These are phyloP conservation scores for Dipus sagitta DNA, from an alignment of 2,797 vertebrate species.

Conservation along the genomic window DNA sequence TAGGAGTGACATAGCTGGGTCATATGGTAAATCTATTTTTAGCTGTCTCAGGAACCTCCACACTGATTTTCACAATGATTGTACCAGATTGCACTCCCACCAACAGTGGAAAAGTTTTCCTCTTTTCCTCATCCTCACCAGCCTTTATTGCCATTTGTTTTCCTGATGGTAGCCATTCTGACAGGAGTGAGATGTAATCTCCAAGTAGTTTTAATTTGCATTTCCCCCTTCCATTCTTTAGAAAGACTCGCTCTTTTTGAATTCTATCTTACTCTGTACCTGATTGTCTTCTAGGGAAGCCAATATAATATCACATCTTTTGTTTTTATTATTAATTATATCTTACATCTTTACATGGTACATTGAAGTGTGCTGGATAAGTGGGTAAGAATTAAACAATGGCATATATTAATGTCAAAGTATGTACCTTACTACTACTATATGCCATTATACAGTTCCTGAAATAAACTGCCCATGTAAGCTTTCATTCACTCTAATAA, in stretches of 20 bases:
- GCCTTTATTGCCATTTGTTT: too few species aligned
- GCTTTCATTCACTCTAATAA: not conserved
- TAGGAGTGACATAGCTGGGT: too few species aligned
- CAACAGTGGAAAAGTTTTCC: too few species aligned
- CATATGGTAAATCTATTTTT: too few species aligned
- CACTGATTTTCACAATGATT: too few species aligned
- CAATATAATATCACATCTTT: not conserved
- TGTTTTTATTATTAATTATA: not conserved
- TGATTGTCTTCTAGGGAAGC: not conserved
- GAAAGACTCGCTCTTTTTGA: not conserved
- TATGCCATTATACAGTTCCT: not conserved
- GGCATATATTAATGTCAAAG: not conserved
- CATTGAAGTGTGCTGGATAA: not conserved
- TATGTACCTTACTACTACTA: not conserved
- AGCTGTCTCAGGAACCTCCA: too few species aligned
- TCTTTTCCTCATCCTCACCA: too few species aligned
- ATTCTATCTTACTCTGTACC: rapidly evolving
- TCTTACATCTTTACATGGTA: not conserved
- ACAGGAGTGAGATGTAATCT: too few species aligned
- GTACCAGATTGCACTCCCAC: too few species aligned
- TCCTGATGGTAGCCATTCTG: too few species aligned
- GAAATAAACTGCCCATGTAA: not conserved
- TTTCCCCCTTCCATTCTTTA: not conserved
- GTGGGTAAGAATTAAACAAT: not conserved
- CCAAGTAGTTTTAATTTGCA: too few species aligned